These are phyloP conservation scores for Rhabdophis nuchalis DNA, from an alignment of 2,797 vertebrate species.

Conservation along the genomic window DNA sequence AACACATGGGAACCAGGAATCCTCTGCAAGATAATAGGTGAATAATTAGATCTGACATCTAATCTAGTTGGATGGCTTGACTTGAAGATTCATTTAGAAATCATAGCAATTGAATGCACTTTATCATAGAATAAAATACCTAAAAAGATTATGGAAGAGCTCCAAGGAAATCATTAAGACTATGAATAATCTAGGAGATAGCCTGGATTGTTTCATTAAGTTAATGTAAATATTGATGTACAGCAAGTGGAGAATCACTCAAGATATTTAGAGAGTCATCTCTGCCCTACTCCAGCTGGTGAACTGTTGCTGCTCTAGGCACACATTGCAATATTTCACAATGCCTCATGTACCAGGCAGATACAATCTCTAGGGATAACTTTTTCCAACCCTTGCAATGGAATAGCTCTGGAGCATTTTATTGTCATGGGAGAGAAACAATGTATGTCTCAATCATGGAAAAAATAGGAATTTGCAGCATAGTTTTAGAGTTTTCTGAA, in stretches of 20 bases:
- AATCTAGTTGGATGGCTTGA: not conserved
- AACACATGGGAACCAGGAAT: not conserved
- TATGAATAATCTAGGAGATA: slow-evolving; percentile 2
- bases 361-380: not conserved
- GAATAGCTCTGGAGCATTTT: not conserved
- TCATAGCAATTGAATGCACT: not conserved
- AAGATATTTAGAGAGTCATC: not conserved
- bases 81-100: slow-evolving; percentile 19
- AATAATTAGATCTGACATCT: not conserved
- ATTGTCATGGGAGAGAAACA: not conserved
- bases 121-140: not conserved
- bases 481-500: not conserved
- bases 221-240: not conserved
- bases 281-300: not conserved
- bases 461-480: not conserved
- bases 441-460: not conserved
- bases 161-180: not conserved
- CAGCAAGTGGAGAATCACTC: not conserved
- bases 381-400: not conserved
- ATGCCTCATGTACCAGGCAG: not conserved
- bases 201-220: not conserved
- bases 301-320: not conserved
- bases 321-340: too few species aligned
- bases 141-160: not conserved
- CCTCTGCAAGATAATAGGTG: slow-evolving; percentile 9